Base-by-base conservation (phyloP, 35 echinoderm and acorn worm genomes). In the Ophiothrix spiculata region DNA sequence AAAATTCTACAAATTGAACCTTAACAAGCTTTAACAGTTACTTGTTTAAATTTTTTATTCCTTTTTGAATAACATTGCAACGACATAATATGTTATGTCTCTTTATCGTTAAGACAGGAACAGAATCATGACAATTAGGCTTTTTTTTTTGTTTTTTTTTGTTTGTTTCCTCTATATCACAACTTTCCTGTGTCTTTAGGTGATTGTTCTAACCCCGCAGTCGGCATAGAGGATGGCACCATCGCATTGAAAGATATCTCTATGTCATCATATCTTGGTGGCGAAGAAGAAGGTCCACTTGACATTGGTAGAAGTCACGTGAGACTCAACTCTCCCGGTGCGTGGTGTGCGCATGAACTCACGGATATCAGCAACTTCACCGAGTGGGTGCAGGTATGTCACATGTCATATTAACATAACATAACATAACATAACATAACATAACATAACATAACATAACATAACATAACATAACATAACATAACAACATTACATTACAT, bases 261-360 rank as follows among this genome's bases (percentile, higher is more conserved):
- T 2, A 95, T 95, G 93, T 95, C 93, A 37, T 95, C 93, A 73
- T 95, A 80, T 54, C 89, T 95, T 14, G 93, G 93, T 4, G 93
- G 78, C 35, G 45, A 35, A 28, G 93, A 95, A 33, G 83, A 91
- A 33, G 93, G 93, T 15, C 93, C 93, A 39, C 56, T 95, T 16
- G 93, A 83, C 8, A 95, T 95, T 75, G 75, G 84, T 25, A 95
- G 81, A 80, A 83, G 75, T 79, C 79, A 91, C 80, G 85, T 95
- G 35, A 81, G 93, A 28, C 81, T 95, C 19, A 95, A 95, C 80
- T 95, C 93, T 16, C 76, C 80, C 74, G 93, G 93, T 4, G 93
- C 81, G 32, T 95, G 93, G 93, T 95, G 93, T 60, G 84, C 93
- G 0, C 60, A 87, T 46, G 88, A 95, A 79, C 46, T 82, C 37